Percentiles rank a stretch among this genome's conserved stretches.
Conservation (phyloP, 2,797 vertebrate genomes). For the Danio tinwini region DNA sequence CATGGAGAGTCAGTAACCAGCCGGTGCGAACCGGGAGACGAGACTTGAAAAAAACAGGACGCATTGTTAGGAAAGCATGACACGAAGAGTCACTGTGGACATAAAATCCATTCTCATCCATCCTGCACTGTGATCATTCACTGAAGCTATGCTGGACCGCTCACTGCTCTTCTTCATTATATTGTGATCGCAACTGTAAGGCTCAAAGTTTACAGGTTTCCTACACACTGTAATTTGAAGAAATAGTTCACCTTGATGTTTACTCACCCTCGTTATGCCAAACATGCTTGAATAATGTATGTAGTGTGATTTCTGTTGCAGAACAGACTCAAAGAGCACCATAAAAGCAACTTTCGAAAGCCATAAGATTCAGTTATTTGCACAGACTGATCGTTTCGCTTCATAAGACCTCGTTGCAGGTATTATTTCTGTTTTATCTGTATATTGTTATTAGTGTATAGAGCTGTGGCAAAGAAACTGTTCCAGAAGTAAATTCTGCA, state of each 20-base stretch:
- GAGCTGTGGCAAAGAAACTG: too few species aligned
- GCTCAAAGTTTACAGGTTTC: slow-evolving; percentile 1
- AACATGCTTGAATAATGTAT: background rate
- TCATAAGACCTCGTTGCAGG: too few species aligned
- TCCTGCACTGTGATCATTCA: slow-evolving; percentile 20
- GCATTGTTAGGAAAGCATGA: slow-evolving; percentile 88
- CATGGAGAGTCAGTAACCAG: slow-evolving; percentile 71
- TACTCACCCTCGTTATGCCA: background rate
- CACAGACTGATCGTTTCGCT: too few species aligned
- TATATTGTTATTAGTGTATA: too few species aligned
- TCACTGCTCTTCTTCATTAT: slow-evolving; percentile 17
- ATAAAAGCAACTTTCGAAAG: too few species aligned
- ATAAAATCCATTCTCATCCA: background rate
- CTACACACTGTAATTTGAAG: background rate
- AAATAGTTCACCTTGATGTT: background rate
- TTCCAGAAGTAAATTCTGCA: too few species aligned
- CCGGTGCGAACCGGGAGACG: slow-evolving; percentile 66
- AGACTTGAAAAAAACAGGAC: slow-evolving; percentile 82
- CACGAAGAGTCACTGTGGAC: background rate
- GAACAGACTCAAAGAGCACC: background rate
- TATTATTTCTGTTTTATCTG: too few species aligned
- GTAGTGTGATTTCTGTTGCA: background rate
- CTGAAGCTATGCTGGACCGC: slow-evolving; percentile 33
- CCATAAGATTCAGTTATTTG: too few species aligned
- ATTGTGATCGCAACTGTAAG: background rate